Percentiles rank a stretch among this genome's conserved stretches.
Conservation (phyloP, 2,797 vertebrate genomes). For the Scleropages formosus region DNA sequence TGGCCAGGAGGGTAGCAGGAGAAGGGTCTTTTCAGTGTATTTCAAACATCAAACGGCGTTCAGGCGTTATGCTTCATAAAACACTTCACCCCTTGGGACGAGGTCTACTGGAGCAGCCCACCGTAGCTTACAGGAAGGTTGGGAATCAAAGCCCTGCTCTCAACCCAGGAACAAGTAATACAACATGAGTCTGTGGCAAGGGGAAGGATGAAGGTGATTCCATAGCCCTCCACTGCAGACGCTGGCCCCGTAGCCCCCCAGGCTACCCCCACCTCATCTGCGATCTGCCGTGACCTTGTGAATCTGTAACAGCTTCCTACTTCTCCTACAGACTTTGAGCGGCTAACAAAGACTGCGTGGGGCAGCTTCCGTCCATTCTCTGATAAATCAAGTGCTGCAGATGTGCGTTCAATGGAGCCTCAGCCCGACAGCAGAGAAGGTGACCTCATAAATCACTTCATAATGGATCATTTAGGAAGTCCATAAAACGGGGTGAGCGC, state of each 20-base stretch:
- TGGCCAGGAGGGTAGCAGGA: slow-evolving; percentile 48
- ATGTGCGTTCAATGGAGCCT: slow-evolving; percentile 54
- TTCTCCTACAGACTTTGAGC: slow-evolving; percentile 63
- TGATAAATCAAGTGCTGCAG: slow-evolving; percentile 64
- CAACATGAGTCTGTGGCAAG: slow-evolving; percentile 58
- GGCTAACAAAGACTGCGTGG: slow-evolving; percentile 56
- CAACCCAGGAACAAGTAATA: slow-evolving; percentile 59
- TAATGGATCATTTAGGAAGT: slow-evolving; percentile 77
- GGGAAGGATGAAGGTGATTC: slow-evolving; percentile 58
- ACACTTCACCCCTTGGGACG: slow-evolving; percentile 66
- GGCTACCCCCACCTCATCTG: slow-evolving; percentile 52
- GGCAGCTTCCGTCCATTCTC: slow-evolving; percentile 66
- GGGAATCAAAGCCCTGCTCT: slow-evolving; percentile 68
- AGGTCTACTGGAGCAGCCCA: slow-evolving; percentile 72
- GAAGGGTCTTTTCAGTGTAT: slow-evolving; percentile 45
- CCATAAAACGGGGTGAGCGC: slow-evolving; percentile 61
- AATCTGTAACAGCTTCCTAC: slow-evolving; percentile 67
- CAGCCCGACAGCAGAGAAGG: slow-evolving; percentile 27
- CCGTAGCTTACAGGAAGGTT: slow-evolving; percentile 70
- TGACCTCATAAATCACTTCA: slow-evolving; percentile 68
- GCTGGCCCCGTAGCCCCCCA: slow-evolving; percentile 41
- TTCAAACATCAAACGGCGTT: slow-evolving; percentile 58
- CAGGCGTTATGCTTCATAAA: slow-evolving; percentile 62
- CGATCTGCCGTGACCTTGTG: slow-evolving; percentile 62
- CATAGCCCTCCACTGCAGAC: slow-evolving; percentile 44